Evolutionary conservation across 2,113 vertebrate species (phyloP).

Genomic region (Sylvietta virens): DNA sequence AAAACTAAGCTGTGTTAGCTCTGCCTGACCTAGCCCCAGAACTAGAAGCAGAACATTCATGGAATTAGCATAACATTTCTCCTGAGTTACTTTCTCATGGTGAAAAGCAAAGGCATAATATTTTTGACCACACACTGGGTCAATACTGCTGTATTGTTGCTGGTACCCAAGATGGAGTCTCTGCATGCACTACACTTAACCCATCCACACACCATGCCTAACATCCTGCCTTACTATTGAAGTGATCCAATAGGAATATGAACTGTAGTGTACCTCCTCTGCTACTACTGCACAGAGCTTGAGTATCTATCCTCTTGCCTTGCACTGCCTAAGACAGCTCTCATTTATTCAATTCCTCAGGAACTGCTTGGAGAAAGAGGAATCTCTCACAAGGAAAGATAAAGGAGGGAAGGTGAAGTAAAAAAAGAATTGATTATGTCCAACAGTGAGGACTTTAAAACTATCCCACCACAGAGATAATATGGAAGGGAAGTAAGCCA

Average conservation of each 20-base stretch:
- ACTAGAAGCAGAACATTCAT: not conserved
- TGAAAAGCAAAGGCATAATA: not conserved
- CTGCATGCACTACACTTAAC: not conserved
- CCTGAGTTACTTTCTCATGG: not conserved
- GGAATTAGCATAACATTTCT: not conserved
- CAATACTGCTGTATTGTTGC: not conserved
- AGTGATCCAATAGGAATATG: not conserved
- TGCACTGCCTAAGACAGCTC: not conserved
- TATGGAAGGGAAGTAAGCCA: not conserved
- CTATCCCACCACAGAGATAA: not conserved
- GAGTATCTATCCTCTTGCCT: not conserved
- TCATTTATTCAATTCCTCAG: not conserved
- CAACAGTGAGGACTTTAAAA: not conserved
- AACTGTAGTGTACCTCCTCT: not conserved
- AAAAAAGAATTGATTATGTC: not conserved
- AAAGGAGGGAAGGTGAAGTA: not conserved
- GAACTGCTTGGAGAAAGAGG: not conserved
- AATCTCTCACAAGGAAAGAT: not conserved
- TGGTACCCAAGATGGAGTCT: rapidly evolving
- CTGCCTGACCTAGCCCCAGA: not conserved
- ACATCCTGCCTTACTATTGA: not conserved
- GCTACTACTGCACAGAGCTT: not conserved
- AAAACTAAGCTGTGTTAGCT: not conserved
- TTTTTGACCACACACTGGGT: not conserved
- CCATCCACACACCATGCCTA: not conserved